Evolutionary conservation across 1,140 invertebrate genomes (phyloP), one percentile per base, ranked within the genome.

Genomic region (Dendrolimus punctatus): DNA sequence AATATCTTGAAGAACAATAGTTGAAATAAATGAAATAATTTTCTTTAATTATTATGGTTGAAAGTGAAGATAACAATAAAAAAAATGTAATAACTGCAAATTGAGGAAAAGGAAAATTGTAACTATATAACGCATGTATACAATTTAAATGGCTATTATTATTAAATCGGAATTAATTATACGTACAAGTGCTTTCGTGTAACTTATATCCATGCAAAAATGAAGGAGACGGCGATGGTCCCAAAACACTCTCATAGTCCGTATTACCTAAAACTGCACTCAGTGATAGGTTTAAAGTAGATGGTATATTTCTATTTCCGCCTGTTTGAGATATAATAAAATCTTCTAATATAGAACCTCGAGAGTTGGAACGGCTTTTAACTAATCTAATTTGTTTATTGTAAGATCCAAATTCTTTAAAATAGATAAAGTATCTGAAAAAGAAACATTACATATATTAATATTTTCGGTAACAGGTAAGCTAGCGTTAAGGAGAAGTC

Each of bases 401-500:
- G 53, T 89, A 76, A 45, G 78, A 85, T 49, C 83, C 85, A 49
- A 90, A 78, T 64, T 91, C 90, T 70, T 88, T 88, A 58, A 90
- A 91, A 62, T 85, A 90, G 58, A 71, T 75, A 62, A 86, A 88
- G 62, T 90, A 90, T 68, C 89, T 90, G 67, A 42, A 87, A 88
- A 56, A 55, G 51, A 63, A 59, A 45, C 38, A 4, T n/a, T 47
- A 41, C 38, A 23, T 23, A 23, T 23, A 23, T 23, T 23, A 23
- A 23, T 23, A 23, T 23, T 23, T 23, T 23, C 3, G 23, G 23
- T 23, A 23, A 23, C 23, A 23, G 23, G 23, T 23, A 23, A 23
- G 23, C 3, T 23, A 23, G 23, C 23, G 23, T 23, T 2, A 23
- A 23, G 23, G 23, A 23, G 23, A 23, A 23, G 23, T 23, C 23